These are phyloP conservation scores for Samia ricini DNA, from an alignment of 1,140 invertebrate species.

Conservation along the genomic window DNA sequence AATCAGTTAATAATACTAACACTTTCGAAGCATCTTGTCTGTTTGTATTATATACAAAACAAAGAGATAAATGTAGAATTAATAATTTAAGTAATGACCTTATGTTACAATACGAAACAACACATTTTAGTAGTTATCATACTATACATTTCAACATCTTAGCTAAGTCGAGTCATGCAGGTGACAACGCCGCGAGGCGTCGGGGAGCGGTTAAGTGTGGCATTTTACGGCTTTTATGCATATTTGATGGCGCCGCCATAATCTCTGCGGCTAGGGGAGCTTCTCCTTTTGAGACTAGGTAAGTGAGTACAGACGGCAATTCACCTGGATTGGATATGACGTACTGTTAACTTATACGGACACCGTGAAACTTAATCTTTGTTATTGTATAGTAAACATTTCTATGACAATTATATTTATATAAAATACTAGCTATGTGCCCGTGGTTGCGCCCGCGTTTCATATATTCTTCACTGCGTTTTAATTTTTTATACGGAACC, in stretches of 20 bases:
- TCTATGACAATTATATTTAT: neutral
- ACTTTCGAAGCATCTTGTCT: too few species aligned
- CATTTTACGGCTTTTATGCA: constrained; percentile 78
- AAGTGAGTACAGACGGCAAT: constrained; percentile 10
- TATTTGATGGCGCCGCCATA: constrained; percentile 76
- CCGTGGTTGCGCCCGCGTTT: too few species aligned
- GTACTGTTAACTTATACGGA: constrained; percentile 32
- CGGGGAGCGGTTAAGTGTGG: constrained; percentile 71
- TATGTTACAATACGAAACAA: neutral
- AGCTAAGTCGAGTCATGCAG: constrained; percentile 16
- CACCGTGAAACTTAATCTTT: neutral
- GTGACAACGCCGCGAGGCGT: constrained; percentile 46
- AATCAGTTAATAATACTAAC: too few species aligned
- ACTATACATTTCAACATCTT: constrained; percentile 3
- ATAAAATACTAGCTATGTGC: too few species aligned
- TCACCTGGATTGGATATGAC: constrained; percentile 54
- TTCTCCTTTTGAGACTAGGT: constrained; percentile 6
- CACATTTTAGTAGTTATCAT: neutral
- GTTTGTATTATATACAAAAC: too few species aligned
- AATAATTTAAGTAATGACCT: neutral
- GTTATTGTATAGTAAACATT: neutral
- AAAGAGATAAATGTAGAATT: too few species aligned
- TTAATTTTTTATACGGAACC: too few species aligned
- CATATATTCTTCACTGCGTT: too few species aligned
- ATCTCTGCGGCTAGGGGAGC: constrained; percentile 60